Percentiles rank a stretch among this genome's conserved stretches.
Conservation (phyloP, 1,140 invertebrate genomes). For the Drosophila leontia region DNA sequence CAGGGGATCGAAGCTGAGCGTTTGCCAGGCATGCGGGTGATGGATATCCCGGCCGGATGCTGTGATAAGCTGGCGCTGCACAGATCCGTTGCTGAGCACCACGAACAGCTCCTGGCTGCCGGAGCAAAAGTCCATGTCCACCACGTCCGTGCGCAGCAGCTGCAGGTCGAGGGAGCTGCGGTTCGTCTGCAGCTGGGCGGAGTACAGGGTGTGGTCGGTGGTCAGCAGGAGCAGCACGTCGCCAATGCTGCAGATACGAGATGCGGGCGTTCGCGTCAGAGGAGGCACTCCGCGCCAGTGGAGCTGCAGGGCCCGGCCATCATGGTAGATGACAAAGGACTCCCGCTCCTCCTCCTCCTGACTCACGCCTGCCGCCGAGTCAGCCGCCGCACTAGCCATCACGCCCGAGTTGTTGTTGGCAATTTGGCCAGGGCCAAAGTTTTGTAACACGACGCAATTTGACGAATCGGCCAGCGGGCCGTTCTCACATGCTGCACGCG, state of each 20-base stretch:
- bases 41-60: constrained; percentile 7
- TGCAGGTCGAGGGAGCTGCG: constrained; percentile 40
- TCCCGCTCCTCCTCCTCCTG: constrained; percentile 37
- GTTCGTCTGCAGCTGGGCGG: constrained; percentile 17
- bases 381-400: constrained; percentile 36
- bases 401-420: constrained; percentile 38
- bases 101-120: constrained; percentile 60
- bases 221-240: constrained; percentile 61
- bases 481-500: constrained; percentile 22
- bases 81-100: constrained; percentile 58
- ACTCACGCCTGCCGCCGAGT: constrained; percentile 8
- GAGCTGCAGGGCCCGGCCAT: constrained; percentile 51
- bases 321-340: constrained; percentile 55
- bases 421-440: constrained; percentile 39
- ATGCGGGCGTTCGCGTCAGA: constrained; percentile 54
- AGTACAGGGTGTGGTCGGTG: constrained; percentile 65
- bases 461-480: background rate
- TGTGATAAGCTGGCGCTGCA: constrained; percentile 51
- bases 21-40: constrained; percentile 56
- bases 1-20: constrained; percentile 71
- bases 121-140: constrained; percentile 71
- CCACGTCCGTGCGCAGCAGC: constrained; percentile 53
- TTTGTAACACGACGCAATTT: constrained; percentile 59
- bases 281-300: constrained; percentile 68
- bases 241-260: constrained; percentile 46